Evolutionary conservation across 2,888 invertebrate genomes (phyloP).

Genomic region (Tanaodytes sp.): DNA sequence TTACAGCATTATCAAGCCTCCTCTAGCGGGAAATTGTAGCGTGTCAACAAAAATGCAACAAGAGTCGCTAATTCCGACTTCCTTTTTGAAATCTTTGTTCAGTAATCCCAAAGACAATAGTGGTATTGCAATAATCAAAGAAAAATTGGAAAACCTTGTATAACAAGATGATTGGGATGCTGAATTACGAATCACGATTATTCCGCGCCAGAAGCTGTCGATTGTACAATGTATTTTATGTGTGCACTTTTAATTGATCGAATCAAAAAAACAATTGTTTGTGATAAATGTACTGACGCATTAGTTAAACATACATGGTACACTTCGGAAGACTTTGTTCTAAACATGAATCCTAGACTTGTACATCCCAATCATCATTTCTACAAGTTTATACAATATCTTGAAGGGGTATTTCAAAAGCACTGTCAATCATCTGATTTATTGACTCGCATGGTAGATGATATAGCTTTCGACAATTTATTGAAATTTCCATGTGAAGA

Average conservation of each 20-base stretch:
- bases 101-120: background rate
- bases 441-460: background rate
- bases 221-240: conserved; percentile 13
- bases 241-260: conserved; percentile 3
- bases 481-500: conserved; percentile 11
- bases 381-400: conserved; percentile 8
- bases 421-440: conserved; percentile 2
- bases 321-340: background rate
- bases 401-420: conserved; percentile 5
- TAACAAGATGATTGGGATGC: conserved; percentile 2
- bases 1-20: too few species aligned
- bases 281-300: background rate
- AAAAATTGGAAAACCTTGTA: conserved; percentile 4
- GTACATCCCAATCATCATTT: conserved; percentile 12
- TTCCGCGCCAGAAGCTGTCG: background rate
- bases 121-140: background rate
- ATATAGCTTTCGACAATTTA: conserved; percentile 11
- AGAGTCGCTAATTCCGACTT: background rate
- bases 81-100: background rate
- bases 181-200: conserved; percentile 15
- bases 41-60: conserved; percentile 16
- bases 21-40: conserved; percentile 42
- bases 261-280: background rate
- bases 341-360: background rate
- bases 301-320: conserved; percentile 5